A percentile compares a stretch with the other conserved stretches of the same genome.
These are phyloP conservation scores for Indicator maculatus DNA, from an alignment of 2,113 vertebrate genomes.

Conservation along the genomic window DNA sequence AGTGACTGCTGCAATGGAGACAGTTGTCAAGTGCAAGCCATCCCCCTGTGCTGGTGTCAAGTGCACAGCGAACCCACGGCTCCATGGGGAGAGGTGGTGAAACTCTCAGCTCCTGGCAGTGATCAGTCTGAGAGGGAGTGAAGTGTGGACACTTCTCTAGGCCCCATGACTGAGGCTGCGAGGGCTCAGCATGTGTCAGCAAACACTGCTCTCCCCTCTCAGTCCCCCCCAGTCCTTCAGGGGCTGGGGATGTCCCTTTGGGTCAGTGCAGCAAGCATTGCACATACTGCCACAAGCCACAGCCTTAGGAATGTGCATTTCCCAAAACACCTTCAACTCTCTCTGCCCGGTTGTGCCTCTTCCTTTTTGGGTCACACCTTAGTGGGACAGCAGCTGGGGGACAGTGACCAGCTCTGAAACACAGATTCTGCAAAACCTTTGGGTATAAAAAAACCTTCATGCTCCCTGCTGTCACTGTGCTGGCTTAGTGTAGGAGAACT, in stretches of 20 bases:
- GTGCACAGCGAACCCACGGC: background rate
- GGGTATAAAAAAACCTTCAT: rapidly evolving
- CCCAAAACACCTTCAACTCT: background rate
- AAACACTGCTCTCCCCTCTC: rapidly evolving
- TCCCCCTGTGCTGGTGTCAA: background rate
- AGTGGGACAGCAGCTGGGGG: background rate
- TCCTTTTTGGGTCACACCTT: background rate
- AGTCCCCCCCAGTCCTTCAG: background rate
- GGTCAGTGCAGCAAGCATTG: background rate
- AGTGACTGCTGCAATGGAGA: background rate
- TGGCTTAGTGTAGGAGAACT: background rate
- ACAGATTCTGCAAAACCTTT: background rate
- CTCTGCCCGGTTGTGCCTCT: background rate
- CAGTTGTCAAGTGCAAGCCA: background rate
- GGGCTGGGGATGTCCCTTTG: background rate
- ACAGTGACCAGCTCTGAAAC: background rate
- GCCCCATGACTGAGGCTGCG: background rate
- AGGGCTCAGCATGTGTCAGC: conserved; percentile 4
- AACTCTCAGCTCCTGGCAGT: background rate
- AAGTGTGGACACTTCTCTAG: conserved; percentile 30
- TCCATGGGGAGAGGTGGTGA: conserved; percentile 41
- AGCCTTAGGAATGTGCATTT: background rate
- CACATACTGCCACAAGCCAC: background rate
- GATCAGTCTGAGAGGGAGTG: conserved; percentile 36
- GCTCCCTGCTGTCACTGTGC: background rate